A percentile compares a stretch with the other conserved stretches of the same genome.
These are phyloP conservation scores for Tupiocoris notatus DNA, from an alignment of 2,888 invertebrate genomes.

Conservation along the genomic window DNA sequence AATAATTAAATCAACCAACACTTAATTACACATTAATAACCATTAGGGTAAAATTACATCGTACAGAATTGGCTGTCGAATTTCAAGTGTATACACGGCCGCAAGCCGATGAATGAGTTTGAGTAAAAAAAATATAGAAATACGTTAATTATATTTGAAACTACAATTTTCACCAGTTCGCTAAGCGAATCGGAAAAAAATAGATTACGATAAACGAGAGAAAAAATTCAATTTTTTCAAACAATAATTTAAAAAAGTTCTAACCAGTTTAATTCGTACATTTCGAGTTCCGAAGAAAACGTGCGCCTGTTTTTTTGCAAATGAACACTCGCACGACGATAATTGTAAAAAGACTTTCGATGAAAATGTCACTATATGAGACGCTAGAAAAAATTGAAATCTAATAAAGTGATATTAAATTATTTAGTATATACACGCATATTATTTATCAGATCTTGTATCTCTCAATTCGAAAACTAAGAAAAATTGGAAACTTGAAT, in stretches of 20 bases:
- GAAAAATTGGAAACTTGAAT: not conserved
- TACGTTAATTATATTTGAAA: not conserved
- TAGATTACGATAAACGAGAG: not conserved
- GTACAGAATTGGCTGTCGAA: too few species aligned
- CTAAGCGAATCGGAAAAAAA: not conserved
- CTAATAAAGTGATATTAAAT: slow-evolving; percentile 25
- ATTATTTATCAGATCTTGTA: slow-evolving; percentile 47
- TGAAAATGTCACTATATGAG: slow-evolving; percentile 3
- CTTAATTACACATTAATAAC: too few species aligned
- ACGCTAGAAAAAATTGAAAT: slow-evolving; percentile 7
- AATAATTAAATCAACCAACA: too few species aligned
- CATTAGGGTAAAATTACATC: too few species aligned
- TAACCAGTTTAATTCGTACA: not conserved
- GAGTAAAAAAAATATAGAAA: not conserved
- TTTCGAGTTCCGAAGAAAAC: not conserved
- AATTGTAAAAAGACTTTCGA: not conserved
- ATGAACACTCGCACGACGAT: not conserved
- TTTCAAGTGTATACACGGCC: too few species aligned
- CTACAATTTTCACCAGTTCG: not conserved
- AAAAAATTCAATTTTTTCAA: not conserved
- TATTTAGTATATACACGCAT: slow-evolving; percentile 38
- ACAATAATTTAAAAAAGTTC: not conserved
- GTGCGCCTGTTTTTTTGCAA: not conserved
- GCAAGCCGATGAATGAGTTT: too few species aligned
- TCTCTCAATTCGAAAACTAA: slow-evolving; percentile 47